Base-by-base conservation (phyloP, 2,888 invertebrate species). In the Pterostichus madidus region DNA sequence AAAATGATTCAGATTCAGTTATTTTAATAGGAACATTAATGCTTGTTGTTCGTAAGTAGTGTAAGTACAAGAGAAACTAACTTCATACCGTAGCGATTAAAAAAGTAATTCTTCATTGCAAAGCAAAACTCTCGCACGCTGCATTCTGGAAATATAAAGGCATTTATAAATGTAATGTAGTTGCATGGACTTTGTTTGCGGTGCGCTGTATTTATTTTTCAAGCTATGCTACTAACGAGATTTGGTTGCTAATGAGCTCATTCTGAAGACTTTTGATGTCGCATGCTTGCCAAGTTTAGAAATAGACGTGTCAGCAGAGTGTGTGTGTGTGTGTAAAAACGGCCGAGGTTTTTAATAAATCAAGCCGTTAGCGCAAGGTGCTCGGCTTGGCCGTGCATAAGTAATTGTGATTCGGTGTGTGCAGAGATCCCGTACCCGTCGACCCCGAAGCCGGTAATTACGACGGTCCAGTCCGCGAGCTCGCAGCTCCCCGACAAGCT, bases 341-440 rank as follows among this genome's bases (percentile, higher is more conserved):
- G 35, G 39, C 13, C 11, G 64, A 24, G 71, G 71, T 71, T 71
- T 53, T 71, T 71, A 71, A 71, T 71, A 71, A 75, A 75, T 75
- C 52, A 64, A 64, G 35, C 31, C 31, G 11, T 32, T 32, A 13
- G 64, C 31, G 15, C 64, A 64, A 64, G 64, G 64, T 32, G 64
- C 31, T 32, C n/a, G 17, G 17, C 13, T 7, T 31, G 8, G 64
- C n/a, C 64, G 49, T 64, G 32, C 35, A 32, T 64, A 64, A 64
- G 35, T 64, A 64, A 64, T 64, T 64, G 64, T 64, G 32, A 32
- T 64, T 32, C 17, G 35, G 13, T 80, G 15, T 80, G 52, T 87
- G 52, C 84, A 88, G 88, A 88, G 84, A 88, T 88, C 79, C 88
- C 88, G 68, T 86, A 88, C 64, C 88, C 88, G 56, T 87, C 88